A percentile compares a stretch with the other conserved stretches of the same genome.
Evolutionary conservation across 2,888 invertebrate species (phyloP).

Genomic region (Tiliacea citrago): DNA sequence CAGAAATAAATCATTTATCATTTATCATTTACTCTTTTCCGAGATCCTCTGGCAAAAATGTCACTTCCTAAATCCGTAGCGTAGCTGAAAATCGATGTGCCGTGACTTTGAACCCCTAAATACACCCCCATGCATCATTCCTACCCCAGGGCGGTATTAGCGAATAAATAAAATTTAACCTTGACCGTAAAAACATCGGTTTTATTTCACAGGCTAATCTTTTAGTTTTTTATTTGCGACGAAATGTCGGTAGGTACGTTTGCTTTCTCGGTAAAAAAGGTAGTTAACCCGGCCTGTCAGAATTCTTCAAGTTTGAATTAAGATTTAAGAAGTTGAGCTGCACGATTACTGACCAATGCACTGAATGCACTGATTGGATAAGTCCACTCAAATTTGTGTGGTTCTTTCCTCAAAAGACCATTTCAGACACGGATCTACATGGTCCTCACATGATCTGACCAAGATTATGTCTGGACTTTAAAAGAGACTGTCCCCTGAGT

Average conservation of each 20-base stretch:
- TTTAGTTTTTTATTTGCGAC: constrained; percentile 9
- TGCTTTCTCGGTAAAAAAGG: background rate
- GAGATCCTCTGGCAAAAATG: background rate
- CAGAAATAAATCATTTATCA: no score
- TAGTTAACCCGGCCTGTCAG: background rate
- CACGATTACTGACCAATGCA: no score
- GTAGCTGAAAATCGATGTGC: constrained; percentile 38
- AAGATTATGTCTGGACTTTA: no score
- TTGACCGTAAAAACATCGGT: constrained; percentile 24
- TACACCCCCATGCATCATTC: constrained; percentile 10
- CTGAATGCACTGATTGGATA: no score
- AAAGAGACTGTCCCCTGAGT: no score
- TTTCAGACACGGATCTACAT: no score
- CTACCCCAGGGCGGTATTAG: constrained; percentile 9
- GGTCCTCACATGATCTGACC: no score
- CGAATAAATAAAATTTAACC: constrained; percentile 10
- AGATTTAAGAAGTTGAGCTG: no score
- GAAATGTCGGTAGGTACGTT: background rate
- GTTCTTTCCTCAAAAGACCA: no score
- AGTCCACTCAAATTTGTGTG: no score
- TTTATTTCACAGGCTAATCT: background rate
- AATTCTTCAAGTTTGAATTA: constrained; percentile 14
- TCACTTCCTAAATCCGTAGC: constrained; percentile 7
- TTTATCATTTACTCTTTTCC: no score
- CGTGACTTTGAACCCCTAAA: constrained; percentile 47